Conservation (phyloP, 2,113 vertebrate genomes). For the Prinia subflava region DNA sequence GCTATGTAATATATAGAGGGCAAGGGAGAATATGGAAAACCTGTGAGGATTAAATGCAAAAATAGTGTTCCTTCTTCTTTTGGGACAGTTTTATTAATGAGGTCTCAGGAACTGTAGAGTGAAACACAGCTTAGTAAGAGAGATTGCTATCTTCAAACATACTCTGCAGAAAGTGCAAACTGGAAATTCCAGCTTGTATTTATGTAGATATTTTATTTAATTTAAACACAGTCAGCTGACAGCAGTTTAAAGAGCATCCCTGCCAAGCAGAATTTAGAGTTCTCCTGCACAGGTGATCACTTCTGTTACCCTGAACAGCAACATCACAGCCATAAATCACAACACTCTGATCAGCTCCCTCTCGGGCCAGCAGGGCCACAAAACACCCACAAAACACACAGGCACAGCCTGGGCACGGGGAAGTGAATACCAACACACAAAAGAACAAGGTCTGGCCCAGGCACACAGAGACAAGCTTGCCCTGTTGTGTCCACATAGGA, state of each 20-base stretch:
- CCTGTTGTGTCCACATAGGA: neutral
- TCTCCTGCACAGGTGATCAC: neutral
- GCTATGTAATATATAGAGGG: neutral
- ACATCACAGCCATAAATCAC: neutral
- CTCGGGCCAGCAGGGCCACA: neutral
- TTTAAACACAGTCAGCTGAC: neutral
- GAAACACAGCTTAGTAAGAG: neutral
- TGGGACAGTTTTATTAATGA: neutral
- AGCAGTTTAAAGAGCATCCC: neutral
- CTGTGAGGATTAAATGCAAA: neutral
- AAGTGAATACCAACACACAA: neutral
- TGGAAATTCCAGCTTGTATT: neutral
- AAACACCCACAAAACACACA: too few relatives aligned
- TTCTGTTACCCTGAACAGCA: neutral
- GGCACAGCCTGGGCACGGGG: rapidly evolving
- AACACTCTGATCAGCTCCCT: neutral
- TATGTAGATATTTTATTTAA: neutral
- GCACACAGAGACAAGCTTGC: neutral
- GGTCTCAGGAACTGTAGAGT: neutral
- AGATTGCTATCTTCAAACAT: neutral
- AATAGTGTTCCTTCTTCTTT: neutral
- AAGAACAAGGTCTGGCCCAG: neutral
- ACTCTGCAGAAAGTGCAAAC: neutral
- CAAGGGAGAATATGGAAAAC: neutral
- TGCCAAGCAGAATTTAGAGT: neutral